Conservation (phyloP, 2,888 invertebrate species). For the Halocaridina rubra region DNA sequence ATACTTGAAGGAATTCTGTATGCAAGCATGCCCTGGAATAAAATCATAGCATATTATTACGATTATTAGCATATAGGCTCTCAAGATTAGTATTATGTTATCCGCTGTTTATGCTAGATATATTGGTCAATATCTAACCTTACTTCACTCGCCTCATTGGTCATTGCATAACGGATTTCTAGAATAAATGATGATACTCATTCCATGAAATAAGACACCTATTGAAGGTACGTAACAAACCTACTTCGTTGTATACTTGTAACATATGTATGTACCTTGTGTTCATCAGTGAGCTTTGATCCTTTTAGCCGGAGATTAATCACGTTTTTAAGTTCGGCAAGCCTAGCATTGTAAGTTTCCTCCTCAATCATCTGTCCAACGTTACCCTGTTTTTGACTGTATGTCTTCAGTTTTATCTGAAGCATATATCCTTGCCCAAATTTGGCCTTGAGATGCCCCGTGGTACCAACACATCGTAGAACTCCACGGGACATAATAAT, state of each 20-base stretch:
- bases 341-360: not conserved
- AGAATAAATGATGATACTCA: too few species aligned
- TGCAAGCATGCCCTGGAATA: constrained; percentile 47
- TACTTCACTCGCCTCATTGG: too few species aligned
- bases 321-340: not conserved
- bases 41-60: too few species aligned
- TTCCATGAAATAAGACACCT: too few species aligned
- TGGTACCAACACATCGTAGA: constrained; percentile 73
- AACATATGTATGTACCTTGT: constrained; percentile 35
- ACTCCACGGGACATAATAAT: constrained; percentile 74
- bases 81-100: too few species aligned
- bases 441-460: constrained; percentile 65
- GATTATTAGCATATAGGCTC: too few species aligned
- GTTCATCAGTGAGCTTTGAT: constrained; percentile 48
- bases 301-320: constrained; percentile 18
- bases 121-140: too few species aligned
- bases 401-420: constrained; percentile 51
- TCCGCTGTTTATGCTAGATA: too few species aligned
- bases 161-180: too few species aligned
- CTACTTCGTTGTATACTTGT: too few species aligned
- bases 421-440: constrained; percentile 54
- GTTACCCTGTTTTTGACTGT: too few species aligned
- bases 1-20: constrained; percentile 38
- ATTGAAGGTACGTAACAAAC: too few species aligned
- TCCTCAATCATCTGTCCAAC: not conserved